Evolutionary conservation across 2,888 invertebrate genomes (phyloP).

Genomic region (Halocaridina rubra): DNA sequence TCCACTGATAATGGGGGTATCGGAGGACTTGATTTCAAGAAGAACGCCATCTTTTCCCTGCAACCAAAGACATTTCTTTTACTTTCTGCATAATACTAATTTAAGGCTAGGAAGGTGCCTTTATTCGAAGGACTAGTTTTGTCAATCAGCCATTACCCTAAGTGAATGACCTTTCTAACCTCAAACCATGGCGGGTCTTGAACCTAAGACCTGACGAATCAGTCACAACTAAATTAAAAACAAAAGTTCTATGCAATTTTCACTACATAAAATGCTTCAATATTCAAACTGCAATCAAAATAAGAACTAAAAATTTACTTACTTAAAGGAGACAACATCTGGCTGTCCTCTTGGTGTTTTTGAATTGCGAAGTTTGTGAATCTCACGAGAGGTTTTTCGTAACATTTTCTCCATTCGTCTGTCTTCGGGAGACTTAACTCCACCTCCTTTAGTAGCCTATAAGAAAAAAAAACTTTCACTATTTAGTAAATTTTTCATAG

Average conservation of each 20-base stretch:
- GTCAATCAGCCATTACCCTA: not conserved
- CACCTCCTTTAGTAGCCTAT: slow-evolving; percentile 72
- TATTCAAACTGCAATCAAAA: not conserved
- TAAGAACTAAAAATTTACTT: slow-evolving; percentile 69
- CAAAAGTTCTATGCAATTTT: not conserved
- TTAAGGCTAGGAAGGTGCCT: not conserved
- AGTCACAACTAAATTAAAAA: not conserved
- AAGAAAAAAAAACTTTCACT: not conserved
- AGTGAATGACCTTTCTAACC: no score
- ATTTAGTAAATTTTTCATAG: not conserved
- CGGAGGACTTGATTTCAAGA: slow-evolving; percentile 50
- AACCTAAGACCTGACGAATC: no score
- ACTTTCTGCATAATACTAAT: not conserved
- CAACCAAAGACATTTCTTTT: not conserved
- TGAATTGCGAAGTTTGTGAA: slow-evolving; percentile 88
- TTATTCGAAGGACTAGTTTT: not conserved
- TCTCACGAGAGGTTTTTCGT: slow-evolving; percentile 89
- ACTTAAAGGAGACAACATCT: slow-evolving; percentile 93
- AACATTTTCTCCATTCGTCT: slow-evolving; percentile 83
- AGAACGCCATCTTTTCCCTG: slow-evolving; percentile 63
- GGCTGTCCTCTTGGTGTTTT: slow-evolving; percentile 85
- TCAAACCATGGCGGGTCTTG: no score
- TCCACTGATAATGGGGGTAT: slow-evolving; percentile 54
- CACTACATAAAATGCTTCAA: not conserved
- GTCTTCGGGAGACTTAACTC: slow-evolving; percentile 75